Evolutionary conservation across 2,888 invertebrate genomes (phyloP).

Genomic region (Leptinotarsa rubiginosa): DNA sequence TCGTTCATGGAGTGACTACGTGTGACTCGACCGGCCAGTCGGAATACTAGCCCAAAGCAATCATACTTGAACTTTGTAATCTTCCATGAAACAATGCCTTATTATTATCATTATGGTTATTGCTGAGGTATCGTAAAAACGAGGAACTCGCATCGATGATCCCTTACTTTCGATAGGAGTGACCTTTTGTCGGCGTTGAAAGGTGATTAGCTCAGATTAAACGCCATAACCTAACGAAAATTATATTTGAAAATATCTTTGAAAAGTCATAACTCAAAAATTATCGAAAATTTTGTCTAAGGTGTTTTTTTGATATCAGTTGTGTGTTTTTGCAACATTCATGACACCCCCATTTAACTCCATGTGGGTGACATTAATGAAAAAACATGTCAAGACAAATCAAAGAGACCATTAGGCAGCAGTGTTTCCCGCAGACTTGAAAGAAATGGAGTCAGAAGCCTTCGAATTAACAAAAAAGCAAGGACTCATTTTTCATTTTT

Average conservation of each 20-base stretch:
- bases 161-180: slow-evolving; percentile 9
- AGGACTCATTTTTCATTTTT: no score
- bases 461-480: no score
- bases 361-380: no score
- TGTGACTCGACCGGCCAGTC: slow-evolving; percentile 37
- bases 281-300: no score
- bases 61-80: slow-evolving; percentile 35
- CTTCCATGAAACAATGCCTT: slow-evolving; percentile 16
- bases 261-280: background rate
- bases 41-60: slow-evolving; percentile 40
- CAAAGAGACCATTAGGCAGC: no score
- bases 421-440: no score
- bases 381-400: no score
- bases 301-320: background rate
- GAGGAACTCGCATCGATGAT: slow-evolving; percentile 8
- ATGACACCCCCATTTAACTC: no score
- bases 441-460: no score
- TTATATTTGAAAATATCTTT: background rate
- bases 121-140: slow-evolving; percentile 9
- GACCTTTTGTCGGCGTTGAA: slow-evolving; percentile 18
- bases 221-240: background rate
- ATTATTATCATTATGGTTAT: slow-evolving; percentile 21
- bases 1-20: slow-evolving; percentile 30
- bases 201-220: background rate
- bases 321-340: background rate